phyloP scores from a whole-genome alignment of 1,140 invertebrate species.

The Halyomorpha halys region DNA sequence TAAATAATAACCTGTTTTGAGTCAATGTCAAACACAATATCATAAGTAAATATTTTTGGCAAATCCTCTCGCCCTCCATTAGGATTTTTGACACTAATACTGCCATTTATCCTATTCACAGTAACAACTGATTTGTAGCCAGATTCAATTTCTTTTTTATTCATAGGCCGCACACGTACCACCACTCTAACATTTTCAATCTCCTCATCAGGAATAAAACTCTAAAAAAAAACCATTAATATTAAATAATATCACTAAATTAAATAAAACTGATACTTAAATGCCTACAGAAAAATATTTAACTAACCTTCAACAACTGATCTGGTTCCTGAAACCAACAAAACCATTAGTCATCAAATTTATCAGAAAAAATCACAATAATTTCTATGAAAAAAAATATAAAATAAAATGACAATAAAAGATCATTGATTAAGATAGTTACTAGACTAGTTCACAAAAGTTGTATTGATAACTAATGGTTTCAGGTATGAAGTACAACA shows the following conservation, averaged over 20 bases:
- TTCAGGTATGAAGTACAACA: too few species aligned
- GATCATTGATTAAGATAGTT: too few species aligned
- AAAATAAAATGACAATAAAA: too few species aligned
- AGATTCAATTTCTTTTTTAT: conserved; percentile 63
- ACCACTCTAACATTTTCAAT: conserved; percentile 48
- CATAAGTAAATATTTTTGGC: conserved; percentile 81
- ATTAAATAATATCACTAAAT: not conserved
- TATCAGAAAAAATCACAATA: too few species aligned
- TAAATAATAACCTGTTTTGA: conserved; percentile 56
- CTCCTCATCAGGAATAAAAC: conserved; percentile 28
- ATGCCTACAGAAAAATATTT: too few species aligned
- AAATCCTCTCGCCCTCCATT: conserved; percentile 44
- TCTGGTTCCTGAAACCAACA: too few species aligned
- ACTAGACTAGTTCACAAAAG: too few species aligned
- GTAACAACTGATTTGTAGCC: conserved; percentile 56
- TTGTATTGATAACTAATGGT: too few species aligned
- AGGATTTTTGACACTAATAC: conserved; percentile 54
- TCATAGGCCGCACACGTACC: conserved; percentile 81
- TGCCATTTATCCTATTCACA: conserved; percentile 50
- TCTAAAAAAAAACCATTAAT: conserved; percentile 17
- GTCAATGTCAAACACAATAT: conserved; percentile 80
- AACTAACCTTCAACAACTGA: too few species aligned
- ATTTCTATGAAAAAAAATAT: too few species aligned
- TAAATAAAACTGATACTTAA: too few species aligned
- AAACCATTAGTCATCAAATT: too few species aligned